These are phyloP conservation scores for Hucho hucho DNA, from an alignment of 2,113 vertebrate genomes.

Conservation along the genomic window DNA sequence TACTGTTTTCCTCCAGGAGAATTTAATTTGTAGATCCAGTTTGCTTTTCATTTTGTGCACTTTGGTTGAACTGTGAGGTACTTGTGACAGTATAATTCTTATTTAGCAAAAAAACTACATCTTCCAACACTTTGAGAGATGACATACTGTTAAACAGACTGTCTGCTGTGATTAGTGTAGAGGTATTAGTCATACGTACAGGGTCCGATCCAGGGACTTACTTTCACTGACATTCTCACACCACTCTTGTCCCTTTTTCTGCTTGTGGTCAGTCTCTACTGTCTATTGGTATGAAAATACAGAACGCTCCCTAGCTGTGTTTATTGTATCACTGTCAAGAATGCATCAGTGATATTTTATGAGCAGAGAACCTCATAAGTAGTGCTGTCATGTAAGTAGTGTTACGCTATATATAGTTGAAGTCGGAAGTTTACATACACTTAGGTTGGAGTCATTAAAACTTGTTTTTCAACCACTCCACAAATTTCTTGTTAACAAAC, in stretches of 20 bases:
- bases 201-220: not conserved
- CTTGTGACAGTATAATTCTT: not conserved
- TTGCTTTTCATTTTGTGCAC: not conserved
- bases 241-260: not conserved
- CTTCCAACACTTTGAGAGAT: too few species aligned
- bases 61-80: not conserved
- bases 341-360: constrained; percentile 11
- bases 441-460: too few species aligned
- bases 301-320: not conserved
- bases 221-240: not conserved
- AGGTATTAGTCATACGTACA: not conserved
- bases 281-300: not conserved
- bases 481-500: too few species aligned
- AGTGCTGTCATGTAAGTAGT: too few species aligned
- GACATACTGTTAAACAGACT: too few species aligned
- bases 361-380: constrained; percentile 9
- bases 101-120: not conserved
- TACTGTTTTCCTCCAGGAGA: not conserved
- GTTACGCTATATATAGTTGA: too few species aligned
- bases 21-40: not conserved
- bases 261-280: not conserved
- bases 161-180: too few species aligned
- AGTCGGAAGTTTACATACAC: too few species aligned
- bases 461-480: too few species aligned
- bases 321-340: not conserved